Evolutionary conservation across 1,140 invertebrate genomes (phyloP).

Genomic region (Lycorma delicatula): DNA sequence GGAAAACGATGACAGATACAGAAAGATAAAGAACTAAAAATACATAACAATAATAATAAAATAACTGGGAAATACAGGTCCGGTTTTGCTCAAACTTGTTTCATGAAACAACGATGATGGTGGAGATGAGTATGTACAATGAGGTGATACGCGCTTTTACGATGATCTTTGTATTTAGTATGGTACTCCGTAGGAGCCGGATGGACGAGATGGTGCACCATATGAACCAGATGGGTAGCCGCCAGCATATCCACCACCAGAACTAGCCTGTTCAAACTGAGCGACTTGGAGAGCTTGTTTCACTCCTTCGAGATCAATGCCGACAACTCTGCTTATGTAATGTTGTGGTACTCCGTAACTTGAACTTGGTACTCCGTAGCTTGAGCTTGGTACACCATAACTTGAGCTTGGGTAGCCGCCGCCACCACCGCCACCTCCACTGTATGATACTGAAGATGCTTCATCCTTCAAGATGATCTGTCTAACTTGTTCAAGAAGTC

Average conservation of each 20-base stretch:
- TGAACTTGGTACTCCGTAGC: conserved; percentile 44
- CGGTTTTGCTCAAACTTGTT: too few relatives aligned
- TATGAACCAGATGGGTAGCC: conserved; percentile 49
- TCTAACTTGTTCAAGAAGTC: conserved; percentile 68
- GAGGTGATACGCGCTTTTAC: too few relatives aligned
- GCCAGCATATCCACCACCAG: conserved; percentile 37
- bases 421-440: conserved; percentile 39
- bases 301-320: conserved; percentile 63
- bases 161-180: conserved; percentile 20
- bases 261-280: conserved; percentile 51
- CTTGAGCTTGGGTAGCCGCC: conserved; percentile 36
- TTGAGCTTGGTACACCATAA: conserved; percentile 42
- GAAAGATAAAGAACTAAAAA: too few relatives aligned
- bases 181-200: conserved; percentile 51
- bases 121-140: too few relatives aligned
- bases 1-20: too few relatives aligned
- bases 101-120: too few relatives aligned
- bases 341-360: conserved; percentile 43
- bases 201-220: conserved; percentile 50
- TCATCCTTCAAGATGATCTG: conserved; percentile 74
- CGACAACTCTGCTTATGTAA: conserved; percentile 53
- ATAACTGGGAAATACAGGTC: too few relatives aligned
- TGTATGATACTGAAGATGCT: conserved; percentile 44
- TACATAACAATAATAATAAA: too few relatives aligned
- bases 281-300: conserved; percentile 67